Conservation (phyloP, 1,140 invertebrate genomes). For the Heterodera schachtii region DNA sequence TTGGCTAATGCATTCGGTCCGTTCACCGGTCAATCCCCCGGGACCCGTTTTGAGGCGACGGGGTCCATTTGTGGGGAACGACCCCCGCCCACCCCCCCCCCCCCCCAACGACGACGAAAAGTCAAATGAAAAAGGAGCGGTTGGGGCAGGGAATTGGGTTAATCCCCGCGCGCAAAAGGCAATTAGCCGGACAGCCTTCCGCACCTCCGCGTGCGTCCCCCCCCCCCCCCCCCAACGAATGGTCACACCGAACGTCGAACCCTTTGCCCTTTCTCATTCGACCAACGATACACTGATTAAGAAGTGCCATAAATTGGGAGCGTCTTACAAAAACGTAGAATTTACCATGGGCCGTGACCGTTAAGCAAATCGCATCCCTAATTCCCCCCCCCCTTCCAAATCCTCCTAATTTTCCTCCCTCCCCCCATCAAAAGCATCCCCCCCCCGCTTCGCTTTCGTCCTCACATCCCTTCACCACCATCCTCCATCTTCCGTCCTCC, state of each 20-base stretch:
- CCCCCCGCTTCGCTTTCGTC: background rate
- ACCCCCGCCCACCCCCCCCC: too few relatives aligned
- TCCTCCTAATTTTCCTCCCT: background rate
- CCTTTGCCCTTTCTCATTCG: too few relatives aligned
- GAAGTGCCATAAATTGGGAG: too few relatives aligned
- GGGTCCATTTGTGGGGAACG: background rate
- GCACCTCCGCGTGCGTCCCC: background rate
- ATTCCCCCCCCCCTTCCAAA: background rate
- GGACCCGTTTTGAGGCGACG: background rate
- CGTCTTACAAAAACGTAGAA: too few relatives aligned
- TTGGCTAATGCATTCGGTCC: background rate
- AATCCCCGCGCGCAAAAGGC: slow-evolving; percentile 8
- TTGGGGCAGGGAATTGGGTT: background rate
- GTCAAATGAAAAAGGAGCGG: background rate
- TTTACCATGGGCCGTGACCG: too few relatives aligned
- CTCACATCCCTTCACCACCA: background rate
- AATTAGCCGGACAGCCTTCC: slow-evolving; percentile 3
- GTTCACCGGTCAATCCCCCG: background rate
- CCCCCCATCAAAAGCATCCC: background rate
- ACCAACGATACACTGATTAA: too few relatives aligned
- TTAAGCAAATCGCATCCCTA: too few relatives aligned
- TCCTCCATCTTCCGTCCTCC: background rate
- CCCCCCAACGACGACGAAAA: background rate
- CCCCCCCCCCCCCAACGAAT: background rate
- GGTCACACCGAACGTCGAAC: too few relatives aligned